A percentile compares a stretch with the other conserved stretches of the same genome.
Evolutionary conservation across 2,888 invertebrate genomes (phyloP).

Genomic region (Nipponacmea schrenckii): DNA sequence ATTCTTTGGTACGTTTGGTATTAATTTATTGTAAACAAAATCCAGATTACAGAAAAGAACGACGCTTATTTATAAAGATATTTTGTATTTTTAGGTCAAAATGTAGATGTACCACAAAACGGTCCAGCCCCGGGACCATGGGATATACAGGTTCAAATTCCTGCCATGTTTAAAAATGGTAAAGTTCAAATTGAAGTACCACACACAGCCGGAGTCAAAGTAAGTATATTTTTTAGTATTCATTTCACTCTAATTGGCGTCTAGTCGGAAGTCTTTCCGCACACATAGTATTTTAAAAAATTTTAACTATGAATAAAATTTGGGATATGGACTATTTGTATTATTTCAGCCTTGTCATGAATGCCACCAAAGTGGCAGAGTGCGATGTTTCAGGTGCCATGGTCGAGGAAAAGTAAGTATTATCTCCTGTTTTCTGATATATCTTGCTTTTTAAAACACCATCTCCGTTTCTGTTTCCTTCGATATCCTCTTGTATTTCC

Average conservation of each 20-base stretch:
- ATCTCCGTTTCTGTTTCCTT: no score
- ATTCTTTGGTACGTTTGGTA: no score
- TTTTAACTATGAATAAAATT: no score
- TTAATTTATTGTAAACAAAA: no score
- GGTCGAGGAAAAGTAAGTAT: slow-evolving; percentile 50
- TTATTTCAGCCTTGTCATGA: slow-evolving; percentile 60
- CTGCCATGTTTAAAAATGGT: slow-evolving; percentile 68
- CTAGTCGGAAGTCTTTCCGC: no score
- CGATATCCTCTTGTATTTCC: no score
- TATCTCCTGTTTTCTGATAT: no score
- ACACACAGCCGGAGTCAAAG: slow-evolving; percentile 70
- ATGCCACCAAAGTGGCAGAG: slow-evolving; percentile 70
- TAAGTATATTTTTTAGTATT: slow-evolving; percentile 19
- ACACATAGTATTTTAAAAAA: no score
- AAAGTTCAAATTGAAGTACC: slow-evolving; percentile 70
- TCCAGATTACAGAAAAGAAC: no score
- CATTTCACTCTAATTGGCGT: neutral
- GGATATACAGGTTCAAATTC: slow-evolving; percentile 69
- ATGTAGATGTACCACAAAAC: slow-evolving; percentile 64
- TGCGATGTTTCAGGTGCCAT: slow-evolving; percentile 59
- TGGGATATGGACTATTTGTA: neutral
- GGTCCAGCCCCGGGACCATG: slow-evolving; percentile 68
- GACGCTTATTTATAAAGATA: no score
- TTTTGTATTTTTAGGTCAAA: slow-evolving; percentile 36
- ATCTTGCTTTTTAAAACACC: no score